phyloP scores from a whole-genome alignment of 2,888 invertebrate genomes.

The Meloe dianella region DNA sequence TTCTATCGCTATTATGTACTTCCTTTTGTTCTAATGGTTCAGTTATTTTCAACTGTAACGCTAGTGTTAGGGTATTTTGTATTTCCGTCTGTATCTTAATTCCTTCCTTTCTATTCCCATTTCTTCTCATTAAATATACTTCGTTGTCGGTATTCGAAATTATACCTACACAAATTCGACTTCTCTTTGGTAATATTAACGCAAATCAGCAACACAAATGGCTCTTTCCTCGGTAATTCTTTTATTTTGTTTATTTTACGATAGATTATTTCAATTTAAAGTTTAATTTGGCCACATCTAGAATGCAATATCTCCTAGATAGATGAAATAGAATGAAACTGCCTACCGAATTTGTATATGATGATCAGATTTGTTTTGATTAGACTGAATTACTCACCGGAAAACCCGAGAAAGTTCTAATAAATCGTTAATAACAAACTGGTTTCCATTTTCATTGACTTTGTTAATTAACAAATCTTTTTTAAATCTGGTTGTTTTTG shows the following conservation, averaged over 20 bases:
- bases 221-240: slow-evolving; percentile 21
- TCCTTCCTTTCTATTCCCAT: slow-evolving; percentile 52
- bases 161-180: slow-evolving; percentile 23
- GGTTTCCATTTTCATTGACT: slow-evolving; percentile 15
- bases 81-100: slow-evolving; percentile 55
- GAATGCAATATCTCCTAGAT: neutral
- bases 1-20: slow-evolving; percentile 46
- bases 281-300: slow-evolving; percentile 5
- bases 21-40: slow-evolving; percentile 45
- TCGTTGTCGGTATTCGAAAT: slow-evolving; percentile 38
- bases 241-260: slow-evolving; percentile 20
- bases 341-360: too few relatives aligned
- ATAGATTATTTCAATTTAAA: slow-evolving; percentile 17
- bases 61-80: slow-evolving; percentile 49
- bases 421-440: slow-evolving; percentile 13
- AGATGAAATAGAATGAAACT: too few relatives aligned
- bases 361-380: too few relatives aligned
- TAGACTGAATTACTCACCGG: slow-evolving; percentile 11
- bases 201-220: slow-evolving; percentile 39
- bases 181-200: slow-evolving; percentile 34
- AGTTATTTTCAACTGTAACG: slow-evolving; percentile 50
- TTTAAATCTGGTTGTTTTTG: slow-evolving; percentile 40
- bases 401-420: neutral
- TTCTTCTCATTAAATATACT: slow-evolving; percentile 54
- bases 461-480: slow-evolving; percentile 37